Conservation (phyloP, 1,140 invertebrate genomes). For the Phymastichus coffea region DNA sequence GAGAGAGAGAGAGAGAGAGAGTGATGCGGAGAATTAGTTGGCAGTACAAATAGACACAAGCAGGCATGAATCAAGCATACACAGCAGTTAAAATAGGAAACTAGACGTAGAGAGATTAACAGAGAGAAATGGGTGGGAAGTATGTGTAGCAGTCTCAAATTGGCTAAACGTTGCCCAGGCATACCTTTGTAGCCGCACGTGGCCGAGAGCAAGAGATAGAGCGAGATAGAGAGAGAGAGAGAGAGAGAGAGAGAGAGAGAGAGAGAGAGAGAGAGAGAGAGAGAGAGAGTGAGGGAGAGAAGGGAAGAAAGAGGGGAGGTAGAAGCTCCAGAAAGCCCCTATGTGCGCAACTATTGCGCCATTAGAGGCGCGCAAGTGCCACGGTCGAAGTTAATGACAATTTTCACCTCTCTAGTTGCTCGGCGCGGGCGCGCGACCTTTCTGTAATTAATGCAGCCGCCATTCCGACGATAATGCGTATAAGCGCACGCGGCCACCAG, state of each 20-base stretch:
- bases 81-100: no score
- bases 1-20: background rate
- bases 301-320: background rate
- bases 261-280: no score
- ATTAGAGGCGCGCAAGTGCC: constrained; percentile 1
- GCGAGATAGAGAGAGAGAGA: no score
- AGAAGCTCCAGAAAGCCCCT: no score
- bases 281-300: background rate
- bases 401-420: background rate
- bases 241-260: no score
- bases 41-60: background rate
- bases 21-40: background rate
- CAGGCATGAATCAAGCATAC: no score
- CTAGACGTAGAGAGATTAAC: background rate
- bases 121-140: background rate
- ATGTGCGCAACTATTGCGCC: background rate
- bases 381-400: constrained; percentile 6
- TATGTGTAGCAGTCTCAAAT: background rate
- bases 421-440: background rate
- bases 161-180: background rate
- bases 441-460: constrained; percentile 15
- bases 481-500: background rate
- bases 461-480: constrained; percentile 11
- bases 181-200: no score
- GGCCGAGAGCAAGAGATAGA: no score